phyloP scores from a whole-genome alignment of 2,113 vertebrate species.

The Corythornis cristatus region DNA sequence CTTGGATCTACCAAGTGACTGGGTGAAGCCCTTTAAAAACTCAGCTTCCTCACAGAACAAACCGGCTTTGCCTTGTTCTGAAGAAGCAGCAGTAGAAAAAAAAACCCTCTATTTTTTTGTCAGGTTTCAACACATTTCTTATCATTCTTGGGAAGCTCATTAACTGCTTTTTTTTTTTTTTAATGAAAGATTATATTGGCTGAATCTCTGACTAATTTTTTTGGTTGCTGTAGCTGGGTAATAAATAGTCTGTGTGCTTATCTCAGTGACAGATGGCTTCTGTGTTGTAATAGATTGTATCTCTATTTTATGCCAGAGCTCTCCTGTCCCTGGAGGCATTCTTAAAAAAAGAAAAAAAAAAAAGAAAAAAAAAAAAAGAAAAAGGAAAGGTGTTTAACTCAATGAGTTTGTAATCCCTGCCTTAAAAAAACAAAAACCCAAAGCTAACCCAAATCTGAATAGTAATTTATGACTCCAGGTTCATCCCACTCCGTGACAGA shows the following conservation, averaged over 20 bases:
- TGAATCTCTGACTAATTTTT: slow-evolving; percentile 48
- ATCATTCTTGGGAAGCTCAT: not conserved
- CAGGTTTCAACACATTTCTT: slow-evolving; percentile 42
- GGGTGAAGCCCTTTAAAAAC: not conserved
- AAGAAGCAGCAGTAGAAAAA: not conserved
- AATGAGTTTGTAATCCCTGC: slow-evolving; percentile 36
- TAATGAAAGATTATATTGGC: slow-evolving; percentile 29
- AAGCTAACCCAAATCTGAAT: not conserved
- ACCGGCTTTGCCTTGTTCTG: not conserved
- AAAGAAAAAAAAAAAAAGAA: not conserved
- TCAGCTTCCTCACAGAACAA: not conserved
- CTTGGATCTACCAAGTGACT: not conserved
- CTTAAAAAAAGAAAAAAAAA: not conserved
- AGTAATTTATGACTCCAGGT: slow-evolving; percentile 21
- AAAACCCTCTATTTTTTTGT: not conserved
- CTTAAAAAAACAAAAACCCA: not conserved
- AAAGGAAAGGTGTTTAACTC: slow-evolving; percentile 32
- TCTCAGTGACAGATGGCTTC: slow-evolving; percentile 56
- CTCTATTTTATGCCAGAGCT: not conserved
- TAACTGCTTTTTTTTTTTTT: not conserved
- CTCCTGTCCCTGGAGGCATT: slow-evolving; percentile 52
- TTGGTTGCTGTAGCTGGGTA: slow-evolving; percentile 12
- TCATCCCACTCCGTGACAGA: not conserved
- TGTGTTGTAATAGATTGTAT: slow-evolving; percentile 54
- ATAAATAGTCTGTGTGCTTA: slow-evolving; percentile 36